phyloP scores from a whole-genome alignment of 1,140 invertebrate genomes.

The Aphaenogaster floridana region DNA sequence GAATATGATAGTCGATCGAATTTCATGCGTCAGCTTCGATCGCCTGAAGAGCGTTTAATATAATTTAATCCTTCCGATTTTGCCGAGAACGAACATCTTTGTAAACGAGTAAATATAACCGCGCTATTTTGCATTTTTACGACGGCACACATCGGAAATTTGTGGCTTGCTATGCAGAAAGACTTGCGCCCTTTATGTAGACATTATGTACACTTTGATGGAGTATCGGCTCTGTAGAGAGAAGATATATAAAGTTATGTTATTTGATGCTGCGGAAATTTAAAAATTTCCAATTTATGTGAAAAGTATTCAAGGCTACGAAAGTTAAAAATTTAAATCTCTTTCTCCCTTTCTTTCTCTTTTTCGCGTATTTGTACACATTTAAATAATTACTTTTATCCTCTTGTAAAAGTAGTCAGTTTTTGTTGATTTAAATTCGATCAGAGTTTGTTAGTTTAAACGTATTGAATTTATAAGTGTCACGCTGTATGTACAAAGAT shows the following conservation, averaged over 20 bases:
- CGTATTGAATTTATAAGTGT: conserved; percentile 8
- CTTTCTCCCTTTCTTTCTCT: too few relatives aligned
- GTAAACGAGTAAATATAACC: conserved; percentile 5
- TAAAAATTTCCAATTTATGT: not conserved
- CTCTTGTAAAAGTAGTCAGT: not conserved
- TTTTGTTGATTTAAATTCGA: conserved; percentile 12
- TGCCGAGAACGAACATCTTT: conserved; percentile 18
- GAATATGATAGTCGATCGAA: conserved; percentile 40
- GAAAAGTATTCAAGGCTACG: not conserved
- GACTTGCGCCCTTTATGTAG: not conserved
- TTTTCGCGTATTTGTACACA: not conserved
- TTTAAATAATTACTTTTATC: conserved; percentile 8
- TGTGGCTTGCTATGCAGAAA: not conserved
- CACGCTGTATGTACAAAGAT: not conserved
- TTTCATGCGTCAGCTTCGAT: conserved; percentile 20
- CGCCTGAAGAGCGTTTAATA: conserved; percentile 16
- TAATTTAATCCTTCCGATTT: conserved; percentile 48
- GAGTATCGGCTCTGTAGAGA: not conserved
- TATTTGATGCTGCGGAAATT: conserved; percentile 26
- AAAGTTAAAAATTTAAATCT: conserved; percentile 5
- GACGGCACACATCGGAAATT: not conserved
- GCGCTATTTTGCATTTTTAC: conserved; percentile 39
- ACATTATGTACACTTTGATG: conserved; percentile 15
- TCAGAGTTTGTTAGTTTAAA: conserved; percentile 8
- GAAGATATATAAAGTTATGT: conserved; percentile 11